phyloP scores from a whole-genome alignment of 2,113 vertebrate genomes.

The Dasyurus viverrinus region DNA sequence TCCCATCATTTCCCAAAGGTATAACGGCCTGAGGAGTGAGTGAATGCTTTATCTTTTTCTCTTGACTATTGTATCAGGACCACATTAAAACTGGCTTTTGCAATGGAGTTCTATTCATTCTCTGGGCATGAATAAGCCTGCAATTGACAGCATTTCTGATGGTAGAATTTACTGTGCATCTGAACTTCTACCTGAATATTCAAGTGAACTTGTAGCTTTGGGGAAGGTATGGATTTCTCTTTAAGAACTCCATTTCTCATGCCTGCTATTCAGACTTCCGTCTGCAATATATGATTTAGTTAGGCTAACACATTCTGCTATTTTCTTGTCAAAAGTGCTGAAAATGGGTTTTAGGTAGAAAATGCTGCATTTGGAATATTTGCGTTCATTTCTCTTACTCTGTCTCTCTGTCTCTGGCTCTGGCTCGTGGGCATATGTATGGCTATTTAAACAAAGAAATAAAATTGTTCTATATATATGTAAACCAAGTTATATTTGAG shows the following conservation, averaged over 20 bases:
- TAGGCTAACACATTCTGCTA: not conserved
- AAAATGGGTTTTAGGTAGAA: constrained; percentile 29
- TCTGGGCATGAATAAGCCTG: not conserved
- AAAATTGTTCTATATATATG: constrained; percentile 22
- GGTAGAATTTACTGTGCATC: not conserved
- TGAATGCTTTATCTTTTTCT: not conserved
- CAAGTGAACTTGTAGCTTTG: not conserved
- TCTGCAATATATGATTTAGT: constrained; percentile 19
- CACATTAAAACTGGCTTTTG: constrained; percentile 20
- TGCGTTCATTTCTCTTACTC: not conserved
- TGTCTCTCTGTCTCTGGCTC: not conserved
- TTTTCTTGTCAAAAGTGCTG: constrained; percentile 49
- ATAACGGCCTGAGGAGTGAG: not conserved
- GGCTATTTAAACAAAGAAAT: constrained; percentile 52
- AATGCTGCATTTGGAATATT: constrained; percentile 7
- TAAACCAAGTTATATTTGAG: constrained; percentile 57
- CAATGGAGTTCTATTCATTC: not conserved
- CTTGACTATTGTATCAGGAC: constrained; percentile 20
- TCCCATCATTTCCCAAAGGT: not conserved
- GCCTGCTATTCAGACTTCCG: not conserved
- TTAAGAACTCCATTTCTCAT: not conserved
- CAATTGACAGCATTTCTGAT: constrained; percentile 17
- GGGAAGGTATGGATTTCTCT: not conserved
- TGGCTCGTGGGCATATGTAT: not conserved
- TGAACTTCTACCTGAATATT: constrained; percentile 23